Evolutionary conservation across 2,113 vertebrate species (phyloP).

Genomic region (Hirundichthys speculiger): DNA sequence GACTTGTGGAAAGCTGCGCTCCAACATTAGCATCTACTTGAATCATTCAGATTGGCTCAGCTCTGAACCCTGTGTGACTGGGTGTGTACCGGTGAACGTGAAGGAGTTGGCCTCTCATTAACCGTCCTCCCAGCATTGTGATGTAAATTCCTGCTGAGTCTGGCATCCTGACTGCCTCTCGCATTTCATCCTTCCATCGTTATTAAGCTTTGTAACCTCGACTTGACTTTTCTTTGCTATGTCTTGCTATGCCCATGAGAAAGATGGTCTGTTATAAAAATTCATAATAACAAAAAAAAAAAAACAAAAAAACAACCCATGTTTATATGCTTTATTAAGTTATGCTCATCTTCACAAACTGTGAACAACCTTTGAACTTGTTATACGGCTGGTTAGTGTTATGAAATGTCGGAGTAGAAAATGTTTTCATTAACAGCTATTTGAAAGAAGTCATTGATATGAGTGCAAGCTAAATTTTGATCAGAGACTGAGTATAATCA

Average conservation of each 20-base stretch:
- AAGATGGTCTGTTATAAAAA: slow-evolving; percentile 3
- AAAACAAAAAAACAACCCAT: not conserved
- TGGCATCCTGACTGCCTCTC: slow-evolving; percentile 63
- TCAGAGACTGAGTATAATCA: too few relatives aligned
- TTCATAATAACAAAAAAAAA: not conserved
- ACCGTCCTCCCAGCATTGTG: slow-evolving; percentile 60
- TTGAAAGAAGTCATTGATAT: too few relatives aligned
- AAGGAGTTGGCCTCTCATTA: slow-evolving; percentile 61
- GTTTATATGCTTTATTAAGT: not conserved
- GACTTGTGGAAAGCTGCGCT: slow-evolving; percentile 49
- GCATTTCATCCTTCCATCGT: slow-evolving; percentile 54
- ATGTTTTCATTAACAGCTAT: too few relatives aligned
- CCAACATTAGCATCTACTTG: slow-evolving; percentile 52
- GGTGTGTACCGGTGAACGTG: slow-evolving; percentile 14
- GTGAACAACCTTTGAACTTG: too few relatives aligned
- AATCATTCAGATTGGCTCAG: slow-evolving; percentile 59
- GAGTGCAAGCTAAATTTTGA: too few relatives aligned
- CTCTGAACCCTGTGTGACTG: slow-evolving; percentile 36
- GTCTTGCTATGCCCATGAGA: slow-evolving; percentile 6
- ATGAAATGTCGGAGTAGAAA: too few relatives aligned
- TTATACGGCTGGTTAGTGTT: too few relatives aligned
- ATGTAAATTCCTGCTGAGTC: slow-evolving; percentile 66
- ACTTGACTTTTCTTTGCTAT: slow-evolving; percentile 23
- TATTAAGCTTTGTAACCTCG: slow-evolving; percentile 52
- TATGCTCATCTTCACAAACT: too few relatives aligned